Base-by-base conservation (phyloP, 2,888 invertebrate genomes). In the Diplazon laetatorius region DNA sequence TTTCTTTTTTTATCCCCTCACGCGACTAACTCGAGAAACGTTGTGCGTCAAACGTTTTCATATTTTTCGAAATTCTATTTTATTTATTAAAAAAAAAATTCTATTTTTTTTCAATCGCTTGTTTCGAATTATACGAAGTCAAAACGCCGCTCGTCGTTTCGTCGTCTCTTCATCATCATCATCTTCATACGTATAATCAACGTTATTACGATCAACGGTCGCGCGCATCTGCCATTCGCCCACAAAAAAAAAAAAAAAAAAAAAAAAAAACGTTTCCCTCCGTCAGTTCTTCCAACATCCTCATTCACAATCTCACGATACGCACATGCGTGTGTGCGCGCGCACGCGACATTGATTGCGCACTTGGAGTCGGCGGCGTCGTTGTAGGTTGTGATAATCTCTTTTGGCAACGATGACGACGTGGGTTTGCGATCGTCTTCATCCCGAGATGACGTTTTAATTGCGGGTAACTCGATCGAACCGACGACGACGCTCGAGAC, bases 131-230 rank as follows among this genome's bases (percentile, higher is more conserved):
- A 16, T 25, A 55, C n/a, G 42, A 25, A n/a, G 55, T 22, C 25
- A 55, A n/a, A n/a, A 75, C 68, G 68, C 75, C 75, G 63, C 57
- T 72, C 75, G 68, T 55, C 37, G 42, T 44, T 68, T 68, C 55
- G 55, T 44, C 55, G 55, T 52, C 52, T 52, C 65, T n/a, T n/a
- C 39, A 42, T 55, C 63, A 50, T 70, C 48, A 42, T 68, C 50
- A 71, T 60, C 68, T 71, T 44, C 66, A 55, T 48, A 35, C 62
- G 50, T 39, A 57, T 59, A 71, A 68, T 35, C 35, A 62, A 25
- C 30, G 52, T 57, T 48, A 55, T 46, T 48, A 52, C 30, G 35
- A 9, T 78, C 37, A 35, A 46, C 62, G 22, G 16, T 48, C 46
- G 46, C 62, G 46, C 62, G 59, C 44, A 52, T 30, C 52, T 30